Percentiles rank a stretch among this genome's conserved stretches.
These are phyloP conservation scores for Icerya purchasi DNA, from an alignment of 2,888 invertebrate species.

Conservation along the genomic window DNA sequence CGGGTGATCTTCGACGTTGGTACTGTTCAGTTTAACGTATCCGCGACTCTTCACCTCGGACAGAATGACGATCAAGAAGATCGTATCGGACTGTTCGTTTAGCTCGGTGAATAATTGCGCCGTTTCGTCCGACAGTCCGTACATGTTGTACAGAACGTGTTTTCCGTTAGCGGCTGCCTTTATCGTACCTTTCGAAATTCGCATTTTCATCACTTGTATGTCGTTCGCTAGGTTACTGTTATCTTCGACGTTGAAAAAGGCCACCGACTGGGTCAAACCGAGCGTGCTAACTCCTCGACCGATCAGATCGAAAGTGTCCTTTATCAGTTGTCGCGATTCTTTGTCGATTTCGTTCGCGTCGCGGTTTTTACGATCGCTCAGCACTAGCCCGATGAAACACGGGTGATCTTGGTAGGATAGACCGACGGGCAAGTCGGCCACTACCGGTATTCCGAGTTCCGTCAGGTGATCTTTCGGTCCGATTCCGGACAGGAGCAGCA, in stretches of 20 bases:
- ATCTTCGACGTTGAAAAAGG: constrained; percentile 30
- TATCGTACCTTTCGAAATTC: constrained; percentile 5
- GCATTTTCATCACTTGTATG: constrained; percentile 10
- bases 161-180: neutral
- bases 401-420: constrained; percentile 66
- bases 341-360: neutral
- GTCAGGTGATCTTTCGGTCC: constrained; percentile 41
- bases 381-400: constrained; percentile 41
- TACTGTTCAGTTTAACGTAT: constrained; percentile 1
- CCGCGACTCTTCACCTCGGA: constrained; percentile 26
- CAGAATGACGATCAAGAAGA: constrained; percentile 17
- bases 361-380: constrained; percentile 10
- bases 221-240: neutral
- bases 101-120: constrained; percentile 7
- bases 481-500: constrained; percentile 68
- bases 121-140: constrained; percentile 9
- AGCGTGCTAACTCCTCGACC: constrained; percentile 7
- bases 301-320: constrained; percentile 4
- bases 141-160: constrained; percentile 10
- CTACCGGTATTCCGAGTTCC: constrained; percentile 35
- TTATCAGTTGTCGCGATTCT: constrained; percentile 8
- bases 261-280: constrained; percentile 40
- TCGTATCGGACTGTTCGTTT: constrained; percentile 4
- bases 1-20: constrained; percentile 5
- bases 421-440: constrained; percentile 46